Evolutionary conservation across 2,797 vertebrate genomes (phyloP).

Genomic region (Propithecus perrieri): DNA sequence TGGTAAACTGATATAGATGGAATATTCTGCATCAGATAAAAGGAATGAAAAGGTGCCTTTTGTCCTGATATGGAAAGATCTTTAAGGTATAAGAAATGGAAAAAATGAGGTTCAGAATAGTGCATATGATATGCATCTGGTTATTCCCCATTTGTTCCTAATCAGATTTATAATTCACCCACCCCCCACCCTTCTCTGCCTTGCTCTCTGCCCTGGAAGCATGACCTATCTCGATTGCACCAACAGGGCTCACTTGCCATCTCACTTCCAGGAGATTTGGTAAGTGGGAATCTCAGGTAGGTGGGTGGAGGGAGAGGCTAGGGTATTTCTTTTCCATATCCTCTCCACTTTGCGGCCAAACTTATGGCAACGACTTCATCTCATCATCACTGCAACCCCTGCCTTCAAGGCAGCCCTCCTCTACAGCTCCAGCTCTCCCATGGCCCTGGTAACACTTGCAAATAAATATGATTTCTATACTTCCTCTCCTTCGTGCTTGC

Average conservation of each 20-base stretch:
- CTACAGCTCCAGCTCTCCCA: too few species aligned
- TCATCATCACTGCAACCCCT: background rate
- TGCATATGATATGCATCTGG: too few species aligned
- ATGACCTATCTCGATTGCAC: background rate
- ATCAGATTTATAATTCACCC: background rate
- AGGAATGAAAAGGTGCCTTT: background rate
- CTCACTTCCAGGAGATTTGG: background rate
- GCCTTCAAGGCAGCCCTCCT: background rate
- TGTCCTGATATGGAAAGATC: background rate
- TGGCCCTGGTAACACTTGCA: background rate
- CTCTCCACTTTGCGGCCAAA: background rate
- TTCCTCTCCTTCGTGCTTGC: background rate
- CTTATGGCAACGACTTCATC: background rate
- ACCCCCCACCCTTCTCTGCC: background rate
- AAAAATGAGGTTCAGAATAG: background rate
- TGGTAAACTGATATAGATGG: background rate
- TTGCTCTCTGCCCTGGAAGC: background rate
- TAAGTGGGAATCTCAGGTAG: background rate
- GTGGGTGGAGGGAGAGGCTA: background rate
- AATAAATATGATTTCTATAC: background rate
- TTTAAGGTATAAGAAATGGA: background rate
- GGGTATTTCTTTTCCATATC: background rate
- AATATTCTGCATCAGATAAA: background rate
- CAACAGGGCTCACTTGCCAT: background rate
- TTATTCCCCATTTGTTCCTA: background rate